Conservation (phyloP, 2,113 vertebrate genomes). For the Spermophilus dauricus region DNA sequence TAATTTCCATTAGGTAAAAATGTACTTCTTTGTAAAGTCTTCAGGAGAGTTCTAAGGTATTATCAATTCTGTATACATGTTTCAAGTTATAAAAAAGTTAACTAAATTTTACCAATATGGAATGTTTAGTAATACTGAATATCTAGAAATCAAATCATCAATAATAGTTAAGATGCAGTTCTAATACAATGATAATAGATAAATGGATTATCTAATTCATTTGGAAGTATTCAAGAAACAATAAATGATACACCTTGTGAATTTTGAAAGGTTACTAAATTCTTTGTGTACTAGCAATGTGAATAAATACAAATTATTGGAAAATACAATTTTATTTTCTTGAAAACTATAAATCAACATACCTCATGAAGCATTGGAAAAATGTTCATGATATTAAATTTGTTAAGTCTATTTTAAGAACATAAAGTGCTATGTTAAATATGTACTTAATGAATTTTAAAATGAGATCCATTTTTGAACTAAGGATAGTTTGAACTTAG, state of each 20-base stretch:
- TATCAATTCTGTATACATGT: constrained; percentile 68
- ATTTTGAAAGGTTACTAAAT: not conserved
- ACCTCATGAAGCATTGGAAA: not conserved
- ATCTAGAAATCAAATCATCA: constrained; percentile 45
- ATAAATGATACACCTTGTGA: constrained; percentile 7
- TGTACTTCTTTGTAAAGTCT: constrained; percentile 73
- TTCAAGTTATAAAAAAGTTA: not conserved
- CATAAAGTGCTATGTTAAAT: not conserved
- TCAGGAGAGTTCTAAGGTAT: constrained; percentile 68
- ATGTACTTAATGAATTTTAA: not conserved
- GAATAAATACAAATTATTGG: not conserved
- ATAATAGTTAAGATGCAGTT: constrained; percentile 45
- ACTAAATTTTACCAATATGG: constrained; percentile 60
- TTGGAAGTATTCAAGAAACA: constrained; percentile 1
- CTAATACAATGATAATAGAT: not conserved
- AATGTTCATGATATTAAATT: not conserved
- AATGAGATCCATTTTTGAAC: not conserved
- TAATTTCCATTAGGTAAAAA: constrained; percentile 76
- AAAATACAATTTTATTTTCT: not conserved
- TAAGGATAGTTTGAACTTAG: not conserved
- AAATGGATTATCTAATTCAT: not conserved
- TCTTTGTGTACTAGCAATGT: not conserved
- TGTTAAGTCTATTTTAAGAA: not conserved
- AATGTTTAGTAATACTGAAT: constrained; percentile 48
- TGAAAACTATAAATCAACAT: not conserved